A percentile compares a stretch with the other conserved stretches of the same genome.
Evolutionary conservation across 2,797 vertebrate genomes (phyloP).

Genomic region (Platyrinchus mystaceus): DNA sequence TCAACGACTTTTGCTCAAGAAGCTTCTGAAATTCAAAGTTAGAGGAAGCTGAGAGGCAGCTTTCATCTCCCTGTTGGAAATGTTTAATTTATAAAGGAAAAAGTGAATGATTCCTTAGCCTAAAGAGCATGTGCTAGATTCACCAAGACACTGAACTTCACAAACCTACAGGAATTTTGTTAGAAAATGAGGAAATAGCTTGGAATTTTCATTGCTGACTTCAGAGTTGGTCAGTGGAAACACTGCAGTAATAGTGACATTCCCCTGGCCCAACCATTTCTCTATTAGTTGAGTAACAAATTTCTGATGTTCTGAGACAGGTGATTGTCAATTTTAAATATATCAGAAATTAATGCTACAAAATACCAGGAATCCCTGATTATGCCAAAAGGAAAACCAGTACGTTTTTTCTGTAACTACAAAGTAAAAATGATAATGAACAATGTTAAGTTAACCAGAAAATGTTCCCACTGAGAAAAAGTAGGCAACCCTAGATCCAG

Average conservation of each 20-base stretch:
- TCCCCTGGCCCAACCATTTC: background rate
- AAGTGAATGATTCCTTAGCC: background rate
- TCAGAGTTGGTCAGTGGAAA: background rate
- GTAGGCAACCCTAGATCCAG: background rate
- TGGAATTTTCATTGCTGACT: background rate
- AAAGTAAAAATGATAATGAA: background rate
- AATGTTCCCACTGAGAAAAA: background rate
- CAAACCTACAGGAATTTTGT: rapidly evolving
- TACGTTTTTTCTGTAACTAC: background rate
- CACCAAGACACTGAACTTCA: background rate
- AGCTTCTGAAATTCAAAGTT: background rate
- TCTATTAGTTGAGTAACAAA: background rate
- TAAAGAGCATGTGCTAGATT: background rate
- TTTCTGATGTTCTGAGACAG: background rate
- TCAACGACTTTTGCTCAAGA: rapidly evolving
- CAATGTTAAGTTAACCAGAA: background rate
- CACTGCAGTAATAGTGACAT: background rate
- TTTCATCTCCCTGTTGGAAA: background rate
- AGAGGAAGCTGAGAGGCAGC: background rate
- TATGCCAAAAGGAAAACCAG: background rate
- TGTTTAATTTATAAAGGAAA: background rate
- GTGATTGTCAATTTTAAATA: background rate
- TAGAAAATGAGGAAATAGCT: background rate
- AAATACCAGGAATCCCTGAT: background rate
- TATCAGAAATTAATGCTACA: background rate